Conservation (phyloP, 2,113 vertebrate species). For the Brachypteracias leptosomus region DNA sequence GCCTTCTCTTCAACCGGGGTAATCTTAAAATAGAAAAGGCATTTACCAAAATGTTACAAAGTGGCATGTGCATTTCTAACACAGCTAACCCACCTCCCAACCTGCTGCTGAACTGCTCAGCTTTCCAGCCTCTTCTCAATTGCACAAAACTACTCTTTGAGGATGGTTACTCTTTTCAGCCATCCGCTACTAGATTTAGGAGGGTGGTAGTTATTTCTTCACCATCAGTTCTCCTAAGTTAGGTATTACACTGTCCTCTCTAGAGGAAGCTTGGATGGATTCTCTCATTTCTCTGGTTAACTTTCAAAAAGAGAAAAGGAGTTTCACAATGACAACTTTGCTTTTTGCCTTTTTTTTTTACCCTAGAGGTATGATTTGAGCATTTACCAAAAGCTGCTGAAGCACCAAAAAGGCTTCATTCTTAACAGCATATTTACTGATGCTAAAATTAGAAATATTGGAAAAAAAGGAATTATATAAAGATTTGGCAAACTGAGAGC, state of each 20-base stretch:
- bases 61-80: not conserved
- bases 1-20: conserved; percentile 90
- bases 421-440: not conserved
- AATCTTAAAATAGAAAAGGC: conserved; percentile 78
- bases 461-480: not conserved
- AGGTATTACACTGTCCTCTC: not conserved
- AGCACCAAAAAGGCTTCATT: not conserved
- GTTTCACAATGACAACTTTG: not conserved
- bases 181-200: not conserved
- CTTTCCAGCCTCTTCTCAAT: not conserved
- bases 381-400: fast-evolving
- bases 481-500: conserved; percentile 24
- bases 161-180: not conserved
- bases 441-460: not conserved
- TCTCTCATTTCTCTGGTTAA: not conserved
- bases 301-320: not conserved
- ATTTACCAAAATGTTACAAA: not conserved
- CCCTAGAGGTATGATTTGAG: not conserved
- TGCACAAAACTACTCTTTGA: not conserved
- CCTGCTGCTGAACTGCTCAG: fast-evolving
- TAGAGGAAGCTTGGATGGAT: not conserved
- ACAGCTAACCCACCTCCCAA: not conserved
- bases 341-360: not conserved
- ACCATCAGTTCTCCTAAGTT: not conserved
- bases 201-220: not conserved